Percentiles rank a stretch among this genome's conserved stretches.
phyloP scores from a whole-genome alignment of 2,113 vertebrate genomes.

The Oreocharis arfaki region DNA sequence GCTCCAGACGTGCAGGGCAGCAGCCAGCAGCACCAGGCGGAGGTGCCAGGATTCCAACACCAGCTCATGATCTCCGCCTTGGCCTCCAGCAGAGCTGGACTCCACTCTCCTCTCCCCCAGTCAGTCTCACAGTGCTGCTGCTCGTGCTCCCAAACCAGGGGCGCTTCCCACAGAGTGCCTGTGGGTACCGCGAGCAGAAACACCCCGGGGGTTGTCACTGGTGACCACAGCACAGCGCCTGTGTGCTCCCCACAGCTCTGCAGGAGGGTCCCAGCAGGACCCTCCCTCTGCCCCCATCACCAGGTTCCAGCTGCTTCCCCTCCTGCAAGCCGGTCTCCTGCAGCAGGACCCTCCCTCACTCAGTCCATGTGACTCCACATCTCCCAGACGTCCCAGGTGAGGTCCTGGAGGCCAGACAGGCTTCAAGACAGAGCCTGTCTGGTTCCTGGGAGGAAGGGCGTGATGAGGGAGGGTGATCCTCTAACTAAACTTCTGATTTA shows the following conservation, averaged over 20 bases:
- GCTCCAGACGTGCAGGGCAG: not conserved
- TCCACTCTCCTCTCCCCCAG: not conserved
- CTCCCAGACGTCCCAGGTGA: rapidly evolving
- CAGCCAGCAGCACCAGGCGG: not conserved
- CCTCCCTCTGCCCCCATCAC: not conserved
- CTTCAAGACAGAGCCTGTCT: not conserved
- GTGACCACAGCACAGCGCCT: rapidly evolving
- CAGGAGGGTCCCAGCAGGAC: not conserved
- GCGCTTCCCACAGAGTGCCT: rapidly evolving
- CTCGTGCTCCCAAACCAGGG: not conserved
- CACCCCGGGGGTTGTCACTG: rapidly evolving
- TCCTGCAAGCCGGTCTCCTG: rapidly evolving
- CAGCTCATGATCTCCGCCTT: not conserved
- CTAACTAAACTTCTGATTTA: not conserved
- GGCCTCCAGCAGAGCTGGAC: not conserved
- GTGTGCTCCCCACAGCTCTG: not conserved
- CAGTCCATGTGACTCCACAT: rapidly evolving
- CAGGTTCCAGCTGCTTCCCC: not conserved
- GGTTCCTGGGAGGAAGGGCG: rapidly evolving
- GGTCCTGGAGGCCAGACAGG: not conserved
- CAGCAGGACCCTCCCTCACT: not conserved
- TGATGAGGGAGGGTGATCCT: not conserved
- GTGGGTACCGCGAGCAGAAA: rapidly evolving
- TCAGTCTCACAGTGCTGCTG: not conserved
- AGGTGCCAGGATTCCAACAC: not conserved